phyloP scores from a whole-genome alignment of 2,888 invertebrate genomes.

The Helobdella robusta region DNA sequence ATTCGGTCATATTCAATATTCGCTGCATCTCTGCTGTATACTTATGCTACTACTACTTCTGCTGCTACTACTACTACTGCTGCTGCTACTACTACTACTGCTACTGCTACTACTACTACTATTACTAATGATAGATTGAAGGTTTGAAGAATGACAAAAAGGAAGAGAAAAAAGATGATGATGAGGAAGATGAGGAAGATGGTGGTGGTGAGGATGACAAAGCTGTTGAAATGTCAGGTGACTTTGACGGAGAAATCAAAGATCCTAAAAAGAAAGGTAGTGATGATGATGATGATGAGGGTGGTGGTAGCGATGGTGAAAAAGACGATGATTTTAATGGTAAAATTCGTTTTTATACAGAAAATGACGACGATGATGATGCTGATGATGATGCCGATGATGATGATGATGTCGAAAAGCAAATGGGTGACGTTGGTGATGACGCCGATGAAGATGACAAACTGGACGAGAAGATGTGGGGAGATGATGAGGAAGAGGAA shows the following conservation, averaged over 20 bases:
- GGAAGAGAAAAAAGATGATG: slow-evolving; percentile 58
- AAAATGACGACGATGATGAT: slow-evolving; percentile 38
- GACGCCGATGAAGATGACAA: slow-evolving; percentile 42
- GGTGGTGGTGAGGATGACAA: slow-evolving; percentile 46
- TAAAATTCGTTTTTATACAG: not conserved
- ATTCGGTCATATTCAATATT: no score
- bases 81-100: no score
- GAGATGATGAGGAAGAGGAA: slow-evolving; percentile 66
- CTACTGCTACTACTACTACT: not conserved
- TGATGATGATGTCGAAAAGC: slow-evolving; percentile 66
- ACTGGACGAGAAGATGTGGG: slow-evolving; percentile 54
- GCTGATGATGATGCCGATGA: slow-evolving; percentile 55
- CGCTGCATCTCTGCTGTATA: no score
- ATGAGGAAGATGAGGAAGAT: slow-evolving; percentile 60
- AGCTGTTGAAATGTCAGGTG: slow-evolving; percentile 80
- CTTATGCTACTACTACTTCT: no score
- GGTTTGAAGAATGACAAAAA: slow-evolving; percentile 62
- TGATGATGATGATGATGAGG: slow-evolving; percentile 49
- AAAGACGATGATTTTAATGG: slow-evolving; percentile 67
- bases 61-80: no score
- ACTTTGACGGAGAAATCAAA: slow-evolving; percentile 80
- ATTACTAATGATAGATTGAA: slow-evolving; percentile 21
- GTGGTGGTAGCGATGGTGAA: slow-evolving; percentile 53
- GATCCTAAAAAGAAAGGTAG: slow-evolving; percentile 51
- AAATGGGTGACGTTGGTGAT: slow-evolving; percentile 88